Base-by-base conservation (phyloP, 2,888 invertebrate genomes). In the Oxystoma pomonae region DNA sequence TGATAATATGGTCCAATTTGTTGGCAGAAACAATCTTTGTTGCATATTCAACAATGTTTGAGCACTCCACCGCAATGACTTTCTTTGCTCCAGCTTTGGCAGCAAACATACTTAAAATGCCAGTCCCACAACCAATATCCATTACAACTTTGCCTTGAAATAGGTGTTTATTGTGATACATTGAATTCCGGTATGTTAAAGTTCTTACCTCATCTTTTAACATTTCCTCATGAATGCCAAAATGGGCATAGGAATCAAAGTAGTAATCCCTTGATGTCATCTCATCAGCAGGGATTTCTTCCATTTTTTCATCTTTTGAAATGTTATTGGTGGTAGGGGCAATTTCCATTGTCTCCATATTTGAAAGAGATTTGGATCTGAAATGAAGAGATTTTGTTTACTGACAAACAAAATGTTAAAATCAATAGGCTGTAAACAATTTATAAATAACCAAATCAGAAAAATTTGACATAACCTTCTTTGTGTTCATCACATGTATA, bases 201-300 rank as follows among this genome's bases (percentile, higher is more conserved):
- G 99, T 99, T 61, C 99, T 87, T 21, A 99, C 97, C 86, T 99
- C 98, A 81, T 99, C 99, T 82, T 99, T 99, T 67, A 99, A 83
- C 99, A 99, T 99, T 83, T 99, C 99, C 84, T 99, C 99, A 78
- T 99, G 99, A 74, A 99, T 99, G 56, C 98, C 99, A 81, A 99
- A 99, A 83, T 99, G 99, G 58, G 99, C 99, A 79, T 99, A 99
- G 0, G 98, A 99, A 82, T 99, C 99, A 80, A 99, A 99, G 80
- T 99, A 99, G 81, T 99, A 99, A 80, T 99, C 99, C 72, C 97
- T 88, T 3, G 98, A 98, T 1, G 99, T 99, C 98, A 99, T 99
- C 74, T 99, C 98, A 71, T 95, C 95, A 0, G 93, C 90, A 1
- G 89, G 84, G 2, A 91, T 85, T 71, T 83, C 79, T 66, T 81